Evolutionary conservation across 2,888 invertebrate genomes (phyloP), one percentile per base, ranked within the genome.

Genomic region (Pedicia rivosa): DNA sequence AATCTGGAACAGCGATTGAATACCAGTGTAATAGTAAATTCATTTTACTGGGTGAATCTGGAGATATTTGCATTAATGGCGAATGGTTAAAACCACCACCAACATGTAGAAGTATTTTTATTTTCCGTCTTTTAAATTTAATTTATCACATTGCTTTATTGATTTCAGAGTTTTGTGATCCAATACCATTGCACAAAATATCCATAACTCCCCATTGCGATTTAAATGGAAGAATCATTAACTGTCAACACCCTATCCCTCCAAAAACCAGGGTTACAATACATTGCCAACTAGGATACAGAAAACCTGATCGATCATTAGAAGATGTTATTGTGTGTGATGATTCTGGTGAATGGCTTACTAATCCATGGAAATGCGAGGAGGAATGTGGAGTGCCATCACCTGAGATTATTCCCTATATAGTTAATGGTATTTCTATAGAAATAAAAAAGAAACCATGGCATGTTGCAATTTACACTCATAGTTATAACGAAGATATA

Each of bases 61-160:
- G 10, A 8, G 38, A 42, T 38, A 22, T 17, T 30, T 43, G 43
- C 28, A 24, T 25, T 5, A 17, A 38, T 16, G 40, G 40, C 3
- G 5, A 32, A 9, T 43, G 39, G 40, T 1, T 33, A 3, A 8
- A 4, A 17, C 10, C 22, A 16, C 28, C 34, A 8, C 42, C 43
- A 12, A 26, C 10, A 20, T 43, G 43, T 14, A 15, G n/a, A 19
- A 39, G 43, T 43, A 37, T n/a, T n/a, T n/a, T n/a, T n/a, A n/a
- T n/a, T n/a, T n/a, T n/a, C n/a, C n/a, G n/a, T n/a, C n/a, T n/a
- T n/a, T n/a, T n/a, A n/a, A n/a, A n/a, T n/a, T n/a, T n/a, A n/a
- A n/a, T n/a, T n/a, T n/a, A n/a, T n/a, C n/a, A n/a, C n/a, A n/a
- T n/a, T n/a, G n/a, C n/a, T n/a, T n/a, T n/a, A n/a, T n/a, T n/a